Evolutionary conservation across 30 jellyfish, hydroid and myxozoan genomes (phyloP), one percentile per base, ranked within the genome.

Genomic region (Aurelia sp.): DNA sequence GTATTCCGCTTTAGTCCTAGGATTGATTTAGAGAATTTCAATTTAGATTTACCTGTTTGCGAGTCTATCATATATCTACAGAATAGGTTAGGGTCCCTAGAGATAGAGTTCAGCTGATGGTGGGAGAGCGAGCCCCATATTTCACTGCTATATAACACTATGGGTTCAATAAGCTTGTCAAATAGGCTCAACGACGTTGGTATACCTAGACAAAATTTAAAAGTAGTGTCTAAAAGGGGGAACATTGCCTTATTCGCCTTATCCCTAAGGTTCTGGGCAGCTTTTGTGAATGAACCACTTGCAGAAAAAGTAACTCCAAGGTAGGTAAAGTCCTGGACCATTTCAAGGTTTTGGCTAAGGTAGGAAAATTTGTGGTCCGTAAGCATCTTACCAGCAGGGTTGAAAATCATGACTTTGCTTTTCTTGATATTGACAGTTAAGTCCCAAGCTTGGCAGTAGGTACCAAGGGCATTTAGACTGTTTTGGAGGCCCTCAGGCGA

Each of bases 321-420:
- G 70, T 72, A 70, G 19, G 81, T 40, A 70, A 24, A 70, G 30
- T 70, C 81, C 62, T 70, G 81, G 0, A 70, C 81, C 62, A 70
- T 17, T 31, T 70, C 81, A 20, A 70, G 52, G 63, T 4, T 40
- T 27, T 47, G 63, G 33, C 63, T 24, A 70, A 20, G 33, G 62
- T 40, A 70, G 81, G 81, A 20, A 47, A 70, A 70, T 20, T 70
- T 70, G 62, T 24, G 62, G 17, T 38, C 63, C 52, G 47, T 40
- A 11, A 70, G 63, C 47, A 70, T 31, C 52, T 70, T 70, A 19
- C 81, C 81, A 8, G 63, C 63, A 15, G 6, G 30, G 63, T 70
- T 70, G 30, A 70, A 70, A 6, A 70, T 40, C 81, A 70, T 38
- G 7, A 20, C 17, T 21, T 70, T 40, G 52, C 81, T 70, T 70